A percentile compares a stretch with the other conserved stretches of the same genome.
These are phyloP conservation scores for Siniperca chuatsi DNA, from an alignment of 2,113 vertebrate genomes.

Conservation along the genomic window DNA sequence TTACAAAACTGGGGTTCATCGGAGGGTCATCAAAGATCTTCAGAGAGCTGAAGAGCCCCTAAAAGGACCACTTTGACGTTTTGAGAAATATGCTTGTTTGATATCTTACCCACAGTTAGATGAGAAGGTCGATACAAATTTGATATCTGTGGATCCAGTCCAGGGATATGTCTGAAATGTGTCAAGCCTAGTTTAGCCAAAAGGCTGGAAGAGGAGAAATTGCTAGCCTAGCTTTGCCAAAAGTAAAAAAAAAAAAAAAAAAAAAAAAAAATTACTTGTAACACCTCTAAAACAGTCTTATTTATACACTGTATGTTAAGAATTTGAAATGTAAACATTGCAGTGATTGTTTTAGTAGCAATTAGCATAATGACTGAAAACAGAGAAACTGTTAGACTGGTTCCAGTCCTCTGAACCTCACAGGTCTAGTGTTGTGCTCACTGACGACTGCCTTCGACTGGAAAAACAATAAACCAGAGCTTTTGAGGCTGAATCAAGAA, in stretches of 20 bases:
- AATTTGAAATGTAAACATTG: neutral
- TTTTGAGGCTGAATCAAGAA: neutral
- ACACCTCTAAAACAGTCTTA: neutral
- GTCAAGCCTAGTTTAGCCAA: neutral
- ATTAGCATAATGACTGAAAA: neutral
- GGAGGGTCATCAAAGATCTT: conserved; percentile 35
- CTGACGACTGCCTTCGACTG: too few species aligned
- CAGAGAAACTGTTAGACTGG: neutral
- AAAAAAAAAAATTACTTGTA: neutral
- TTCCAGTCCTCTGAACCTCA: too few species aligned
- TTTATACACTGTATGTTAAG: neutral
- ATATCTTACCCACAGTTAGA: neutral
- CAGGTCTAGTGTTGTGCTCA: neutral
- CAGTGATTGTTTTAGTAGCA: neutral
- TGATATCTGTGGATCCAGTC: neutral
- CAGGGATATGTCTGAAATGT: neutral
- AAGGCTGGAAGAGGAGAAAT: neutral
- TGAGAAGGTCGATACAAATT: neutral
- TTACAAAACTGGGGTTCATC: conserved; percentile 38
- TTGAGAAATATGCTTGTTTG: neutral
- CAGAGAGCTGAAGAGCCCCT: neutral
- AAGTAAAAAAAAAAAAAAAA: too few species aligned
- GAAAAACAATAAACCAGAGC: too few species aligned
- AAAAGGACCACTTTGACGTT: neutral
- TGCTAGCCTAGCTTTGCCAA: neutral